Conservation (phyloP, 2,888 invertebrate genomes). For the Emmelina monodactyla region DNA sequence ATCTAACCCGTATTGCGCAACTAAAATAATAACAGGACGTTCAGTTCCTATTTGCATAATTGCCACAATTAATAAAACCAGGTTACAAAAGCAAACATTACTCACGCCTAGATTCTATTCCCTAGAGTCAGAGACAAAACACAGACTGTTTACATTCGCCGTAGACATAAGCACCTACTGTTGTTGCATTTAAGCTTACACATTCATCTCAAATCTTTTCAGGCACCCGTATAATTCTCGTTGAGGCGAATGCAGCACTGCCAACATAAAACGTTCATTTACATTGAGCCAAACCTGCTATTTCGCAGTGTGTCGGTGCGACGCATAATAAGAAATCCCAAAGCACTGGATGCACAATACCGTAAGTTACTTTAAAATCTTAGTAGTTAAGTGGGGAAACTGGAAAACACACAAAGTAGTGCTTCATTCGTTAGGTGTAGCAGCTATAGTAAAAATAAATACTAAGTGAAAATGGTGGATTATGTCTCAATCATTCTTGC, state of each 20-base stretch:
- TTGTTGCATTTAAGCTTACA: neutral
- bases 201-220: constrained; percentile 1
- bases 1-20: too few relatives aligned
- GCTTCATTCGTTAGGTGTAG: too few relatives aligned
- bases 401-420: neutral
- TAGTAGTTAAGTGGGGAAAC: neutral
- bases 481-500: too few relatives aligned
- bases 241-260: neutral
- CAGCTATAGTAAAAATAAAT: too few relatives aligned
- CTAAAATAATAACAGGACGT: too few relatives aligned
- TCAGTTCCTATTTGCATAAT: too few relatives aligned
- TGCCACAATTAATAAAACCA: too few relatives aligned
- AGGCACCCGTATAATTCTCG: neutral
- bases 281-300: neutral
- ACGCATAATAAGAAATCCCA: neutral
- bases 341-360: neutral
- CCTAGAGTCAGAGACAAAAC: neutral
- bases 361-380: neutral
- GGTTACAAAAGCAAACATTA: too few relatives aligned
- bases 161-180: neutral
- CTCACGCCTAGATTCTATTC: too few relatives aligned
- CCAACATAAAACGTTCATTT: neutral
- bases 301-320: neutral
- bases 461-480: too few relatives aligned
- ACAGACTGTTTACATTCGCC: neutral